Evolutionary conservation across 2,113 vertebrate genomes (phyloP), one percentile per base, ranked within the genome.

Genomic region (Meles meles): DNA sequence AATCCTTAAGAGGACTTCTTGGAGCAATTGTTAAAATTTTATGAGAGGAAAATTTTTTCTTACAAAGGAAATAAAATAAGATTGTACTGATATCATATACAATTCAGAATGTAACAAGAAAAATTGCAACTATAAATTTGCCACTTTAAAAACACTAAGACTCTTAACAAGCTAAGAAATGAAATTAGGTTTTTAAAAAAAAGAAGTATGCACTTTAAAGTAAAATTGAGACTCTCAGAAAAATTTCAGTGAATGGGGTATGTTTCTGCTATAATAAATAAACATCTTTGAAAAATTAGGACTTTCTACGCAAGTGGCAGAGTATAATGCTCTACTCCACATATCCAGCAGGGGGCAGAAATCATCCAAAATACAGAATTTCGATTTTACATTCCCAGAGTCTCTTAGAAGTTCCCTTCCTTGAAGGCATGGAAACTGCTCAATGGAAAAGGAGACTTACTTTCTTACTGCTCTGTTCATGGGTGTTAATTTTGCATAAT

Each of bases 321-420:
- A 82, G 81, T 31, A 69, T 2, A 31, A 20, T 89, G 92, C 29
- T 65, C 13, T 97, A 88, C 89, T 82, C 72, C 2, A 61, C 1
- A 61, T 34, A 85, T 97, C 98, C 99, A 96, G 98, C 82, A 99
- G 98, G 98, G 98, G 98, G 98, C 99, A 98, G 98, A 97, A 93
- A 84, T 5, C 23, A 49, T 23, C 96, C 96, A 71, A 69, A 86
- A 0, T 6, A 93, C 34, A 81, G 76, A 92, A 71, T 47, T 87
- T 52, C 5, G 31, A 49, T 91, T 90, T 91, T 80, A 44, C 10
- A 57, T 39, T 44, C 37, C 14, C 3, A 37, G 37, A 89, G n/a
- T 81, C 49, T 83, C 42, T 79, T 63, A n/a, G 10, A 89, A 74
- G 79, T 94, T 97, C 57, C 37, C 77, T 80, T 96, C 80, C 39